Percentiles rank a stretch among this genome's conserved stretches.
Conservation (phyloP, 1,140 invertebrate genomes). For the Andrena cerasifolii region DNA sequence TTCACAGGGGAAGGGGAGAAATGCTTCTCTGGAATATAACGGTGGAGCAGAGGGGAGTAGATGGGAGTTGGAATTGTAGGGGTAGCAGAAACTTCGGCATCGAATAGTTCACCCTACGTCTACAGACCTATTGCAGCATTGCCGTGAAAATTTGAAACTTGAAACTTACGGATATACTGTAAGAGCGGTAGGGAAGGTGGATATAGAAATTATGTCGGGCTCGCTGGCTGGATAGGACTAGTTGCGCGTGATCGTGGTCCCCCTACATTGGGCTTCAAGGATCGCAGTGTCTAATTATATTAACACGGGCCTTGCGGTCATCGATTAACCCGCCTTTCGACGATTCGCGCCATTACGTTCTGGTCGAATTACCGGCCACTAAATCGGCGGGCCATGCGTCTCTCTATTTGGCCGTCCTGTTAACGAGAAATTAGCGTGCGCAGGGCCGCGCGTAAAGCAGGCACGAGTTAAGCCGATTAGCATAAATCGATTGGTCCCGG, state of each 20-base stretch:
- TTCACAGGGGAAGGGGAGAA: no score
- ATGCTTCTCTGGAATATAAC: no score
- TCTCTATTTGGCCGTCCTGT: constrained; percentile 52
- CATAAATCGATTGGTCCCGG: constrained; percentile 54
- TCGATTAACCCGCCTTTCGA: constrained; percentile 46
- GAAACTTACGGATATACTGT: no score
- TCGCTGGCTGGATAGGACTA: no score
- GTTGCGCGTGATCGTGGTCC: not conserved
- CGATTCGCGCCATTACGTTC: constrained; percentile 31
- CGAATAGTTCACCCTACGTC: no score
- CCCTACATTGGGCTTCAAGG: not conserved
- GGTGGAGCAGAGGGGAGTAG: no score
- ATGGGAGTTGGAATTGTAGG: no score
- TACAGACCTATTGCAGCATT: no score
- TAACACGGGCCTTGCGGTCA: not conserved
- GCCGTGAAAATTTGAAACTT: no score
- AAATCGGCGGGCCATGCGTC: constrained; percentile 37
- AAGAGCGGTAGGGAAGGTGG: no score
- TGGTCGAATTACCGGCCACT: constrained; percentile 45
- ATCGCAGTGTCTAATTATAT: constrained; percentile 16
- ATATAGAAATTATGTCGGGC: no score
- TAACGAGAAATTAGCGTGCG: constrained; percentile 51
- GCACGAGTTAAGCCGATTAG: constrained; percentile 53
- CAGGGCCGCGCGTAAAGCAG: constrained; percentile 50
- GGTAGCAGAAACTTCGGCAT: no score